phyloP scores from a whole-genome alignment of 2,888 invertebrate species.

The Synergus itoensis region DNA sequence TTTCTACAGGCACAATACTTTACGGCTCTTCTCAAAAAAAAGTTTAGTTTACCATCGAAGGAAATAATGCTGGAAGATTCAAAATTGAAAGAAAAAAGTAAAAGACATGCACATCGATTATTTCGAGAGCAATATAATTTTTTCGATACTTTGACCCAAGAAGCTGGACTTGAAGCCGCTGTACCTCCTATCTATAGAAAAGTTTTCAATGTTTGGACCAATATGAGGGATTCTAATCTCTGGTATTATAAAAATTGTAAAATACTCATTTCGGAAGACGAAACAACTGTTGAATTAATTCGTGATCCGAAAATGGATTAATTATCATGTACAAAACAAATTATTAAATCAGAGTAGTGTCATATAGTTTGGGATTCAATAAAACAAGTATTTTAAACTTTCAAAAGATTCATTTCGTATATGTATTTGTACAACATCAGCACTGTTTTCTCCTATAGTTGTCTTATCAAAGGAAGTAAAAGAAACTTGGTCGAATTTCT shows the following conservation, averaged over 20 bases:
- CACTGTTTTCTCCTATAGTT: slow-evolving; percentile 53
- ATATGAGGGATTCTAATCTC: slow-evolving; percentile 53
- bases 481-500: slow-evolving; percentile 40
- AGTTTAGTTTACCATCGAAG: slow-evolving; percentile 81
- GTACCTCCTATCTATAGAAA: slow-evolving; percentile 72
- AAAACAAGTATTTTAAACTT: slow-evolving; percentile 52
- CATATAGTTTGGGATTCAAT: background rate
- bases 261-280: slow-evolving; percentile 63
- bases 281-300: slow-evolving; percentile 52
- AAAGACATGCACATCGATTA: slow-evolving; percentile 77
- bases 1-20: slow-evolving; percentile 82
- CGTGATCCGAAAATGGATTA: background rate
- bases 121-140: slow-evolving; percentile 77
- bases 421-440: slow-evolving; percentile 66
- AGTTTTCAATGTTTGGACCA: slow-evolving; percentile 62
- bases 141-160: slow-evolving; percentile 75
- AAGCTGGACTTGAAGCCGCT: slow-evolving; percentile 70
- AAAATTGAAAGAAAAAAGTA: slow-evolving; percentile 77
- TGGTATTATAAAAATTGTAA: slow-evolving; percentile 63
- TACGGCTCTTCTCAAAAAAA: slow-evolving; percentile 81
- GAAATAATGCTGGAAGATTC: slow-evolving; percentile 83
- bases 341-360: background rate
- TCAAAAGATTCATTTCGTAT: slow-evolving; percentile 66
- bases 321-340: background rate
- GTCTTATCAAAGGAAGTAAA: slow-evolving; percentile 46